Percentiles rank a stretch among this genome's conserved stretches.
These are phyloP conservation scores for Schizopygopsis malacanthus DNA, from an alignment of 2,797 vertebrate species.

Conservation along the genomic window DNA sequence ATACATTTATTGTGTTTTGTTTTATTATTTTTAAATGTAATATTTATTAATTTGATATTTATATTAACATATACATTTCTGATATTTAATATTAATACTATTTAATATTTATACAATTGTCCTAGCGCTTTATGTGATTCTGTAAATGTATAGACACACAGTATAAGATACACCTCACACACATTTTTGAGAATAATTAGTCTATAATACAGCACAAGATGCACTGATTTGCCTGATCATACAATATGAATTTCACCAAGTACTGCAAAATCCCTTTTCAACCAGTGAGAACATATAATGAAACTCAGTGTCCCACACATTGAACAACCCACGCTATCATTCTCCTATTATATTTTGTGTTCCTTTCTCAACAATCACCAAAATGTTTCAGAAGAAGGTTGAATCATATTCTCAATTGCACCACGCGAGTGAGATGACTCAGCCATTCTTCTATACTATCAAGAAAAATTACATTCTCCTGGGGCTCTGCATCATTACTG, in stretches of 20 bases:
- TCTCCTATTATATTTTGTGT: constrained; percentile 33
- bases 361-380: constrained; percentile 35
- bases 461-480: constrained; percentile 66
- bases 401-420: constrained; percentile 51
- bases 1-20: neutral
- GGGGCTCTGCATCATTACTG: constrained; percentile 63
- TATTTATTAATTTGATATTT: neutral
- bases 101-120: neutral
- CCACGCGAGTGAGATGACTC: constrained; percentile 69
- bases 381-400: constrained; percentile 51
- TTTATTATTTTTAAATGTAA: neutral
- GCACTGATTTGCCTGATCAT: neutral
- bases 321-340: constrained; percentile 29
- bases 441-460: constrained; percentile 71
- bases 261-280: constrained; percentile 23
- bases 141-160: neutral
- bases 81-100: neutral
- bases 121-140: neutral
- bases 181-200: neutral
- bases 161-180: neutral
- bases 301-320: constrained; percentile 43
- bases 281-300: constrained; percentile 35
- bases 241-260: neutral
- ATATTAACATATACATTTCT: neutral
- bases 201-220: neutral